phyloP scores from a whole-genome alignment of 1,140 invertebrate species.

The Leptinotarsa lineolata region DNA sequence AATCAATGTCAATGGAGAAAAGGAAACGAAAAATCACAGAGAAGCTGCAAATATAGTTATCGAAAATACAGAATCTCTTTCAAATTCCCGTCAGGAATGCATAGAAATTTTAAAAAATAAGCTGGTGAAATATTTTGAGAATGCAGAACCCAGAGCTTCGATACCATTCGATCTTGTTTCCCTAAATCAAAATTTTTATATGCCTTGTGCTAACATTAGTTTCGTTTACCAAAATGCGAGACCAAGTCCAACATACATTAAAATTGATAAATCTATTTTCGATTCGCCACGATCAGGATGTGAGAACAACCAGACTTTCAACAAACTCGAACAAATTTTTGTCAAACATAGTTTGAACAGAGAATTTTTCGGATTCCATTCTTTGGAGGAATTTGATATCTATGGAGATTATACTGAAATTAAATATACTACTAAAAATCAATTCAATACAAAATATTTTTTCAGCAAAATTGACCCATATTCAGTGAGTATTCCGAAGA shows the following conservation, averaged over 20 bases:
- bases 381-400: too few species aligned
- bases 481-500: not conserved
- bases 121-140: constrained; percentile 11
- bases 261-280: not conserved
- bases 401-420: not conserved
- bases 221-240: constrained; percentile 15
- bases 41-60: not conserved
- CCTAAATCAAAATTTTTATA: constrained; percentile 4
- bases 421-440: not conserved
- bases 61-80: not conserved
- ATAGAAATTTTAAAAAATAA: constrained; percentile 22
- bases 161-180: constrained; percentile 12
- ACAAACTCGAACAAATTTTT: not conserved
- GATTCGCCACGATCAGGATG: not conserved
- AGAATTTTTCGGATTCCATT: not conserved
- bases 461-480: not conserved
- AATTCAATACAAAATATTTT: constrained; percentile 8
- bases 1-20: not conserved
- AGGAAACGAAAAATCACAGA: not conserved
- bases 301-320: not conserved
- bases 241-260: not conserved
- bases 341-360: not conserved
- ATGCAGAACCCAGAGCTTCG: not conserved
- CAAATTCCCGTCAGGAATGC: not conserved
- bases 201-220: constrained; percentile 18